These are phyloP conservation scores for Paracentrotus lividus DNA, from an alignment of 53 echinoderm and acorn worm species.

Conservation along the genomic window DNA sequence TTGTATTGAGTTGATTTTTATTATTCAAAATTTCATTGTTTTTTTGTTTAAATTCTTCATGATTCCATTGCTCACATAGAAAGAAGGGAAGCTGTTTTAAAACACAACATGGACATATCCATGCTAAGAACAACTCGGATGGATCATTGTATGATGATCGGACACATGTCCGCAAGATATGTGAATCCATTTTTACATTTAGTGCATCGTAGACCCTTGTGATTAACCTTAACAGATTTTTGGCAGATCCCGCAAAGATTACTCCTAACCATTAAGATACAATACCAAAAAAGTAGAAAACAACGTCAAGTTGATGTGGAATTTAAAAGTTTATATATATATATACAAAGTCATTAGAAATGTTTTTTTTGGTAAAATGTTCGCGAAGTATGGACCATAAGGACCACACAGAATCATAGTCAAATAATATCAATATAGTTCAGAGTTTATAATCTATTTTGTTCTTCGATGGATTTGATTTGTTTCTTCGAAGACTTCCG, in stretches of 20 bases:
- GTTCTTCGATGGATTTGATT: too few species aligned
- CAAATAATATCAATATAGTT: too few species aligned
- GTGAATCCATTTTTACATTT: conserved; percentile 16
- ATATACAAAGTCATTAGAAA: neutral
- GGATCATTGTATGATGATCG: neutral
- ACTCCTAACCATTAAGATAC: neutral
- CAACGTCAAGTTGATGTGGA: too few species aligned
- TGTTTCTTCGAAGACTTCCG: too few species aligned
- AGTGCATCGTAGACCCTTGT: neutral
- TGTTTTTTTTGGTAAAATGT: too few species aligned
- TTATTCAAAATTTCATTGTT: neutral
- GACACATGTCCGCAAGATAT: conserved; percentile 4
- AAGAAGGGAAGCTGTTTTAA: neutral
- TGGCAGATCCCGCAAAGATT: neutral
- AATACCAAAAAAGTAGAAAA: too few species aligned
- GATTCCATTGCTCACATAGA: neutral
- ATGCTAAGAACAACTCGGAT: neutral
- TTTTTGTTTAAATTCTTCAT: too few species aligned
- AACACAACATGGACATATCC: neutral
- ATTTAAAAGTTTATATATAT: too few species aligned
- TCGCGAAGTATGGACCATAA: too few species aligned
- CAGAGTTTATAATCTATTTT: too few species aligned
- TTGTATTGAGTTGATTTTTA: neutral
- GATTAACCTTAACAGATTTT: conserved; percentile 1
- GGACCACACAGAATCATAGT: too few species aligned